phyloP scores from a whole-genome alignment of 2,888 invertebrate genomes.

The Argyresthia albistria region DNA sequence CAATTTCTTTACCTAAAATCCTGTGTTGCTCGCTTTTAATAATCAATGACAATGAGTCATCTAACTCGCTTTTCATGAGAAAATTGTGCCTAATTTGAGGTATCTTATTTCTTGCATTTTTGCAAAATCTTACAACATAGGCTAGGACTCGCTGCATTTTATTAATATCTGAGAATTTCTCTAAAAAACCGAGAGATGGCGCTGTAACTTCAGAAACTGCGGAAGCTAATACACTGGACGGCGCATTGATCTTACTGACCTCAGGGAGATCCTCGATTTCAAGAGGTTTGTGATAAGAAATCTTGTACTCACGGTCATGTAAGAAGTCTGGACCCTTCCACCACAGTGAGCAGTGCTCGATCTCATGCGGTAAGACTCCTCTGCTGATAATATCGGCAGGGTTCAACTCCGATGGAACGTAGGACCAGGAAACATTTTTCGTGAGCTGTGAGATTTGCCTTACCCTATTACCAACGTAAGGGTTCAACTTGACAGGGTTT shows the following conservation, averaged over 20 bases:
- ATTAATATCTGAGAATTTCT: neutral
- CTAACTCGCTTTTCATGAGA: neutral
- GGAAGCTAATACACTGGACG: neutral
- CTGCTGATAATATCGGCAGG: conserved; percentile 11
- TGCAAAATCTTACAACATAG: neutral
- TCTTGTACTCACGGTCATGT: conserved; percentile 6
- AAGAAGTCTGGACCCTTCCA: conserved; percentile 12
- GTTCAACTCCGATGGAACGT: conserved; percentile 8
- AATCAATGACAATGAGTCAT: neutral
- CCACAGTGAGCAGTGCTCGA: conserved; percentile 8
- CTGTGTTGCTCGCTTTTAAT: neutral
- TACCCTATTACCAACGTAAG: conserved; percentile 15
- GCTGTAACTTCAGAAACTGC: neutral
- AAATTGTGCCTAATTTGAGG: neutral
- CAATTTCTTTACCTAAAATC: neutral
- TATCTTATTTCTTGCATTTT: neutral
- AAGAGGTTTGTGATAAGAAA: neutral
- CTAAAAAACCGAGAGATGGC: neutral
- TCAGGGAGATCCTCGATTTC: neutral
- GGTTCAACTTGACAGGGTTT: conserved; percentile 7
- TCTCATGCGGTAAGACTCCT: conserved; percentile 9
- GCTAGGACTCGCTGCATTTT: neutral
- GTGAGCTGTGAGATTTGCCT: conserved; percentile 8
- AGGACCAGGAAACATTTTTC: conserved; percentile 8
- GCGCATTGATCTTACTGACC: neutral